Base-by-base conservation (phyloP, 1,140 invertebrate species). In the Drosophila parabipectinata region DNA sequence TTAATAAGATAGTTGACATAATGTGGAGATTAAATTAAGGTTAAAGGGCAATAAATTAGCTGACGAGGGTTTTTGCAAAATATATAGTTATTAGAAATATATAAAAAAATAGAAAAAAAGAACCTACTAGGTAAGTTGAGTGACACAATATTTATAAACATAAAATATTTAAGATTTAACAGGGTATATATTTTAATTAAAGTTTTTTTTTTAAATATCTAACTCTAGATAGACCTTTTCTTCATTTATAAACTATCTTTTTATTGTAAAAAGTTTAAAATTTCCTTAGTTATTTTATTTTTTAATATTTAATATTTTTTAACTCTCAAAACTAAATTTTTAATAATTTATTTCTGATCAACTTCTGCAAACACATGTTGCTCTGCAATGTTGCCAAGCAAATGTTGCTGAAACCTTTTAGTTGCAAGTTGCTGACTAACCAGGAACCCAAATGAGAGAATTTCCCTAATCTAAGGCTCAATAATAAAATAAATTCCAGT, bases 361-460 rank as follows among this genome's bases (percentile, higher is more conserved):
- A 37, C 3, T 37, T 4, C 34, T 37, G 34, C 10, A 10, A 37
- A n/a, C 12, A 37, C 34, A 37, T 12, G 34, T 37, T 12, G 34
- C 34, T 37, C 34, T n/a, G 12, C 34, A 37, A 69, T 82, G 76
- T 78, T 79, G 77, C 57, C 28, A 58, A 52, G 3, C 1, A 60
- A 28, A 61, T 73, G 75, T 78, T 78, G 75, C 77, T 14, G 26
- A 48, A 45, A 15, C 18, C 34, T 37, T 37, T 37, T 0, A 37
- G 10, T 37, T 37, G n/a, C 34, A 12, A 37, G 5, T 1, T 24
- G 60, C 77, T 80, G 64, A 78, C 72, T 66, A 66, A 14, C 15
- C 12, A 12, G 15, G 4, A 1, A 12, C 21, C 12, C 21, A 67
- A 52, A 24, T 24, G 15, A 74, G 72, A 64, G 30, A 57, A 74